Evolutionary conservation across 2,888 invertebrate species (phyloP), one percentile per base, ranked within the genome.

Genomic region (Trichogramma dendrolimi): DNA sequence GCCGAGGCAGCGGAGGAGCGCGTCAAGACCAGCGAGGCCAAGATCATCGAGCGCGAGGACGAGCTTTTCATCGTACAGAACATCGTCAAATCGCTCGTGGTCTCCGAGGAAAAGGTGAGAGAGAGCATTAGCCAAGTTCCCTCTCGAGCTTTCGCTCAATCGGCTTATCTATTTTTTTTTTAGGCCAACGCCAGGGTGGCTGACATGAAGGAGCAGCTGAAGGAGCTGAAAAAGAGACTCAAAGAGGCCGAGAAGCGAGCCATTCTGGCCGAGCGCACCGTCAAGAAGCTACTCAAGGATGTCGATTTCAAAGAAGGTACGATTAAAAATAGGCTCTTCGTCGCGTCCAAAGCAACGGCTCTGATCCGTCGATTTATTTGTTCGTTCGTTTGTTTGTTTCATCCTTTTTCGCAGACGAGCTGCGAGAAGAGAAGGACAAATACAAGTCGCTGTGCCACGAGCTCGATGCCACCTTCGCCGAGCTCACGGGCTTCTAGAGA

Each of bases 371-470:
- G 38, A 4, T 38, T 11, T 47, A 40, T 48, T n/a, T 51, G 1
- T 39, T 10, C n/a, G n/a, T n/a, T 3, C n/a, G 7, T 46, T 46
- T 3, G n/a, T 46, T 46, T 46, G 10, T 46, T 46, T 27, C 3
- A 4, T 66, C 67, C 56, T 58, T 61, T 69, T 69, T 80, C 79
- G 55, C 79, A 85, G 85, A 85, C 78, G 85, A 85, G 71, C 79
- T 85, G 73, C 82, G 84, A 72, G 84, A 84, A 77, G 85, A 85
- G 73, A 90, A 90, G 82, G 89, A 89, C 81, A 88, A 87, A 79
- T 90, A 88, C 86, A 89, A 88, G 83, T 83, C 84, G 71, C 87
- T 90, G 80, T 87, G 87, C 81, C 89, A 89, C 80, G 89, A 90
- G 77, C 81, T 90, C 80, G 89, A 90, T 80, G 81, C 84, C 74